Conservation (phyloP, 2,113 vertebrate genomes). For the Myotis lucifugus region DNA sequence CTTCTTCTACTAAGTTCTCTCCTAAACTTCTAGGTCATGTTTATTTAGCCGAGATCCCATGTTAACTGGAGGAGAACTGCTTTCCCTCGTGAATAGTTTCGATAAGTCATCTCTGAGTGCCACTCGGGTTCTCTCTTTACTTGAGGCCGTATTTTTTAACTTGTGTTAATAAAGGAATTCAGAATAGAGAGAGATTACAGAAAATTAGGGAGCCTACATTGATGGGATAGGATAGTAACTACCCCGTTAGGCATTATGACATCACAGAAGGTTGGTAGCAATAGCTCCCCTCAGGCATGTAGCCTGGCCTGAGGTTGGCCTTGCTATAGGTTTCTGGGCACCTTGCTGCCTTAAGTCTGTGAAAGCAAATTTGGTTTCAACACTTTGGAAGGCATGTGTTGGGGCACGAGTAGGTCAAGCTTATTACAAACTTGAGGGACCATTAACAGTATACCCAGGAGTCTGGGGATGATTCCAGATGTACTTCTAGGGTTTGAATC, state of each 20-base stretch:
- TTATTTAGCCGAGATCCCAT: background rate
- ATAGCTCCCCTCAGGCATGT: no score
- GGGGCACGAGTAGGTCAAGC: background rate
- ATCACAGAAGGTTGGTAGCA: background rate
- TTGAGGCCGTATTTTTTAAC: conserved; percentile 12
- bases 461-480: background rate
- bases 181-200: background rate
- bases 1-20: background rate
- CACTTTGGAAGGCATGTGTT: background rate
- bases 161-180: conserved; percentile 29
- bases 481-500: background rate
- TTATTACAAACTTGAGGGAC: background rate
- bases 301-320: background rate
- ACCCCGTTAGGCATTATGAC: background rate
- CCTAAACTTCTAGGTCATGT: background rate
- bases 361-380: background rate
- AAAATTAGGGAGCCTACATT: background rate
- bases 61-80: background rate
- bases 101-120: background rate
- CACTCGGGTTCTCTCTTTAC: background rate
- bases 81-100: conserved; percentile 17
- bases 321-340: background rate
- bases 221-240: background rate
- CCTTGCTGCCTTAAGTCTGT: background rate
- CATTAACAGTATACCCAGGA: background rate